Evolutionary conservation across 2,888 invertebrate species (phyloP), one percentile per base, ranked within the genome.

Genomic region (Thelaira solivaga): DNA sequence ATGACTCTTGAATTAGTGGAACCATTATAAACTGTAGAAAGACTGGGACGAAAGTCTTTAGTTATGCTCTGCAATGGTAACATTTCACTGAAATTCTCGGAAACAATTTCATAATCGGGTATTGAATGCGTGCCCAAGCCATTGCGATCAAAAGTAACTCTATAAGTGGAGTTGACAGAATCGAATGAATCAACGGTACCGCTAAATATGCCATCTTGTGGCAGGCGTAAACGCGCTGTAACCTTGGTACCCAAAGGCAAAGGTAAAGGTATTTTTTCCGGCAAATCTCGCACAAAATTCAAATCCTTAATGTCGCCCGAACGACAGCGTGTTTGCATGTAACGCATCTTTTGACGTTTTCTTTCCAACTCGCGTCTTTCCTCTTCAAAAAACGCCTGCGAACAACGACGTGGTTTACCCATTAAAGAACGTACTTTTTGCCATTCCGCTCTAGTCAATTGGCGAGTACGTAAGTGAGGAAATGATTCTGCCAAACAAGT

Each of bases 331-430:
- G 97, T 97, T 86, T 99, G 99, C 72, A 99, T 91, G 83, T 95
- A 93, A 65, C 99, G 92, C 82, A 99, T 97, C 85, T 97, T 94
- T 85, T 94, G 94, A 18, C 99, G 91, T 89, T 97, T 97, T 41
- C 95, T 92, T 83, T 97, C 96, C 71, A 99, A 90, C 82, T 97
- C 96, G 80, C 93, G 92, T 47, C 99, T 91, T 88, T 99, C 99
- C 90, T 99, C 99, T 81, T 94, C 93, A 89, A 99, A 98, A 88
- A 99, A 99, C 1, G 97, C 95, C 86, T 95, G 94, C 0, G 97
- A 97, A 88, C 96, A 98, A 85, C 99, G 92, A 55, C 99, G 90
- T 0, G 99, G 99, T 86, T 98, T 98, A 0, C 99, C 99, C 96
- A 99, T 97, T 90, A 98, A 93, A 80, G 97, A 90, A 67, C 99